phyloP scores from a whole-genome alignment of 2,113 vertebrate species.

The Tinamus guttatus region DNA sequence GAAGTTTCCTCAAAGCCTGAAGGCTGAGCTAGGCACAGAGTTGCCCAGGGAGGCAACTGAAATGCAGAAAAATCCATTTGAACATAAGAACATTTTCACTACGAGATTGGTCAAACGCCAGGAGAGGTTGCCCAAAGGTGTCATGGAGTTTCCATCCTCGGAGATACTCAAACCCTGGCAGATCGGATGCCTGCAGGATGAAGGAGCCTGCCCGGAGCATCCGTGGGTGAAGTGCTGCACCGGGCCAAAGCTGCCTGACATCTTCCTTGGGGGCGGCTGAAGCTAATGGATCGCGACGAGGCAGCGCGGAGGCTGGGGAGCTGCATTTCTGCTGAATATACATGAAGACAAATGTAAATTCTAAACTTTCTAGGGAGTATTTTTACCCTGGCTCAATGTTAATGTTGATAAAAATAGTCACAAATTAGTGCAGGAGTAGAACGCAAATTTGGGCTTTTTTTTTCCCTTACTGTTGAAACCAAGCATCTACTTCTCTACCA shows the following conservation, averaged over 20 bases:
- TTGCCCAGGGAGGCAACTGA: background rate
- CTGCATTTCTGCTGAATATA: constrained; percentile 58
- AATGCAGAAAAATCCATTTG: background rate
- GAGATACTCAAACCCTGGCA: background rate
- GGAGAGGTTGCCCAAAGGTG: background rate
- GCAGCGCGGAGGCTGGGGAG: constrained; percentile 46
- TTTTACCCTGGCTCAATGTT: constrained; percentile 71
- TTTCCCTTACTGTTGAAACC: background rate
- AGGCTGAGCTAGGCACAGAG: background rate
- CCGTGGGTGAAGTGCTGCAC: constrained; percentile 33
- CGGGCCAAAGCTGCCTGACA: constrained; percentile 65
- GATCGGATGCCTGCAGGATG: too few species aligned
- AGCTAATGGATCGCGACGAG: constrained; percentile 67
- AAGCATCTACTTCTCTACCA: background rate
- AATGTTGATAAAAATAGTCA: constrained; percentile 71
- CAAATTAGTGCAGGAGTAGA: constrained; percentile 70
- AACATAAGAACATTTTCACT: background rate
- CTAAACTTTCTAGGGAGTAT: constrained; percentile 69
- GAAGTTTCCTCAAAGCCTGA: background rate
- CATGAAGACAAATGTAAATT: constrained; percentile 71
- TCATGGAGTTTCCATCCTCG: background rate
- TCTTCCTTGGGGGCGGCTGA: constrained; percentile 61
- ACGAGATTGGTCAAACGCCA: background rate
- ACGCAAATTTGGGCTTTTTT: constrained; percentile 29
- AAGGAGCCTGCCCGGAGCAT: background rate